Evolutionary conservation across 1,140 invertebrate species (phyloP), one percentile per base, ranked within the genome.

Genomic region (Pogonomyrmex barbatus): DNA sequence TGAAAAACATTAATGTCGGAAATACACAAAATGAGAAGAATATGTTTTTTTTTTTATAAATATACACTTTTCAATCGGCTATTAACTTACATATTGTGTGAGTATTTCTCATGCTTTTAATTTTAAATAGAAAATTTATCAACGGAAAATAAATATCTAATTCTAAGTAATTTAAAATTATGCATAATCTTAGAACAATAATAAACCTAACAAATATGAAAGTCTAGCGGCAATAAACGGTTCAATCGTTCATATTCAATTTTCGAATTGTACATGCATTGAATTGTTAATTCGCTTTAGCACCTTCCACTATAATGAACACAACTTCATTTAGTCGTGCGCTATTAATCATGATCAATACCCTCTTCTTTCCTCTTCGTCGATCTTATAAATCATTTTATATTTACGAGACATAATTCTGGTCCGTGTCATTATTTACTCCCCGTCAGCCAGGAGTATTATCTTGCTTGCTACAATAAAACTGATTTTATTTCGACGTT

Each of bases 401-500:
- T 60, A 83, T 83, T 83, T 73, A 83, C 75, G 56, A 75, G 6
- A 3, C 24, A 39, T 42, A 83, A 36, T 82, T 60, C 54, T 73
- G 2, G 24, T n/a, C 30, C 36, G 6, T 60, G 12, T 39, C 45
- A 83, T 83, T 83, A 75, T 75, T 83, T 83, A 73, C 17, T 42
- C 0, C 62, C 36, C 67, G 30, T 60, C 56, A 17, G 8, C 2
- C 39, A 2, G 12, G 1, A 9, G 3, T 50, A 60, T 30, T 45
- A 47, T 73, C 14, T 82, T 60, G 6, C n/a, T 36, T 17, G 14
- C 33, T 17, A 39, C 54, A 75, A 83, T 83, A 39, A 73, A 73
- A 82, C 10, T 71, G 45, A 10, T 76, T 85, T 90, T 89, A 85
- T 77, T 87, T 75, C n/a, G 17, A 39, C 12, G 47, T 52, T 63